These are phyloP conservation scores for Caenorhabditis angaria DNA, from an alignment of 2,888 invertebrate species.

Conservation along the genomic window DNA sequence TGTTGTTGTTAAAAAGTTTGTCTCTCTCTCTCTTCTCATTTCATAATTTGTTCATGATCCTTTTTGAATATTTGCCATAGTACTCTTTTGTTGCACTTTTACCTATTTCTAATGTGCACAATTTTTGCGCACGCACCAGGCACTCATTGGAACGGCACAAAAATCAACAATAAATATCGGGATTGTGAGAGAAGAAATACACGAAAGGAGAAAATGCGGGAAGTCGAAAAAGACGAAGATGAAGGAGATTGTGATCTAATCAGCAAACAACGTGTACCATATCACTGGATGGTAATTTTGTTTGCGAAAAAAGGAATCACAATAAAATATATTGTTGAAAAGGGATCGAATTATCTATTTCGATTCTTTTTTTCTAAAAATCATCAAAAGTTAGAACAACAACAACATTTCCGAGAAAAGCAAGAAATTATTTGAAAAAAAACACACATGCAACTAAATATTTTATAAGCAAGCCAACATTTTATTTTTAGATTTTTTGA, in stretches of 20 bases:
- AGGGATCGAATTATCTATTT: neutral
- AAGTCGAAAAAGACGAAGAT: constrained; percentile 8
- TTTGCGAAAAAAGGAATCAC: constrained; percentile 6
- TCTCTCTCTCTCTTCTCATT: too few relatives aligned
- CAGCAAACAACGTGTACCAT: constrained; percentile 49
- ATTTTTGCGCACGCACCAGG: constrained; percentile 29
- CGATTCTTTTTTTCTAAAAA: too few relatives aligned
- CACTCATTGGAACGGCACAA: constrained; percentile 39
- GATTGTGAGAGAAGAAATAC: constrained; percentile 9
- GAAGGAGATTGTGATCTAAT: constrained; percentile 28
- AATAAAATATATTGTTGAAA: neutral
- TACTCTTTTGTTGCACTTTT: neutral
- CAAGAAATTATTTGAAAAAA: too few relatives aligned
- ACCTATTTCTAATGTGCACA: neutral
- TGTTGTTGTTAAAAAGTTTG: too few relatives aligned
- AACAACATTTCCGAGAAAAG: too few relatives aligned
- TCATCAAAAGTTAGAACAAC: too few relatives aligned
- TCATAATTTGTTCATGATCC: too few relatives aligned
- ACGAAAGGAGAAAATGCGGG: constrained; percentile 14
- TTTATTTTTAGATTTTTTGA: too few relatives aligned
- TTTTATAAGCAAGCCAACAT: too few relatives aligned
- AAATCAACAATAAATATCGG: constrained; percentile 33
- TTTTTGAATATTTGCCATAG: neutral
- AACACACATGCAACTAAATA: too few relatives aligned
- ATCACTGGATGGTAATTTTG: constrained; percentile 41